These are phyloP conservation scores for Cerastis rubricosa DNA, from an alignment of 2,888 invertebrate genomes.

Conservation along the genomic window DNA sequence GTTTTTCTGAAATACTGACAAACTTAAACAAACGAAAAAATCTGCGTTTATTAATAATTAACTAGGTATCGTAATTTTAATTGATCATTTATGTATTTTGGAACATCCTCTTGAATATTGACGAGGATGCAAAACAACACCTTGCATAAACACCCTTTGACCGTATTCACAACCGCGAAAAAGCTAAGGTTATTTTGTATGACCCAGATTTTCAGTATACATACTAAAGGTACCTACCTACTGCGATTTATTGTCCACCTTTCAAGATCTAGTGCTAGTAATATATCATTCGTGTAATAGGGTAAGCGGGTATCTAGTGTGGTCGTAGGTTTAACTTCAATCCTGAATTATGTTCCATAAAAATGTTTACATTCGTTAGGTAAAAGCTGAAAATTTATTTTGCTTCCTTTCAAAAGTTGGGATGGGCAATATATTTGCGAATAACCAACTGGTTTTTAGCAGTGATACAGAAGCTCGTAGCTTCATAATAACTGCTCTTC, in stretches of 20 bases:
- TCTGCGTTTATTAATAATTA: no score
- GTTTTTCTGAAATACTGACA: no score
- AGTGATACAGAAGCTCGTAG: neutral
- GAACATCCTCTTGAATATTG: no score
- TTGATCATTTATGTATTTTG: no score
- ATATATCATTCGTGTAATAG: constrained; percentile 15
- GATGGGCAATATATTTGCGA: no score
- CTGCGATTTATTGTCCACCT: constrained; percentile 16
- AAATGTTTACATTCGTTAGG: constrained; percentile 20
- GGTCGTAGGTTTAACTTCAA: constrained; percentile 23
- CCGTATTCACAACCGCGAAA: neutral
- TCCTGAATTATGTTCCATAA: constrained; percentile 30
- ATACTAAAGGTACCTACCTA: neutral
- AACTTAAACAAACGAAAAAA: no score
- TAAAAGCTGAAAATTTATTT: constrained; percentile 26
- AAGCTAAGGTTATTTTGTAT: neutral
- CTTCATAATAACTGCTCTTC: neutral
- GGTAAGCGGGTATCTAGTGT: constrained; percentile 25
- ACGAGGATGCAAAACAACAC: no score
- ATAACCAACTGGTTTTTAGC: neutral
- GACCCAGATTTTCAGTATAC: neutral
- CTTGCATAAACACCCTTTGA: neutral
- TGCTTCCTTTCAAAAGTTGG: neutral
- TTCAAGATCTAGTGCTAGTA: neutral
- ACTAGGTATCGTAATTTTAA: no score